These are phyloP conservation scores for Stichopus chloronotus DNA, from an alignment of 35 echinoderm and acorn worm species.

Conservation along the genomic window DNA sequence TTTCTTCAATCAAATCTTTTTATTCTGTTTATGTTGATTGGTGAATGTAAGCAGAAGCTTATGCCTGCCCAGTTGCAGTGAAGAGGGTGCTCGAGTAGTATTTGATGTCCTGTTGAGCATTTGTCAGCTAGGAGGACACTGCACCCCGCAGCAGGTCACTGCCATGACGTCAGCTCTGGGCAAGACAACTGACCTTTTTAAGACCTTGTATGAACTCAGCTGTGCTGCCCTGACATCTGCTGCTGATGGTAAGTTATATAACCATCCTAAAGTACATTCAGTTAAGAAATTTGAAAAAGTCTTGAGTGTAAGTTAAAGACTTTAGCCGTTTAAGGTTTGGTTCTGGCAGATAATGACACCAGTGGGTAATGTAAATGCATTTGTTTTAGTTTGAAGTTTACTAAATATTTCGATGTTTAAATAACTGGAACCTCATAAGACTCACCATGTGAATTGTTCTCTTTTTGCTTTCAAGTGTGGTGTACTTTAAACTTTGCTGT, in stretches of 20 bases:
- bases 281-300: neutral
- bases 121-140: constrained; percentile 59
- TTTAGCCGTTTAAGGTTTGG: too few species aligned
- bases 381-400: too few species aligned
- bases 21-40: too few species aligned
- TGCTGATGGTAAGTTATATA: constrained; percentile 51
- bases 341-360: too few species aligned
- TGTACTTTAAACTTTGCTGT: too few species aligned
- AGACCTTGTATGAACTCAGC: constrained; percentile 56
- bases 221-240: constrained; percentile 61
- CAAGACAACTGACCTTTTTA: constrained; percentile 40
- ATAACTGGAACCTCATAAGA: too few species aligned
- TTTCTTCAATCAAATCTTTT: too few species aligned
- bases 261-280: neutral
- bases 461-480: too few species aligned
- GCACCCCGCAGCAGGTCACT: constrained; percentile 25
- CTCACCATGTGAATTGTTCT: too few species aligned
- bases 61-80: constrained; percentile 48
- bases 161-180: constrained; percentile 8
- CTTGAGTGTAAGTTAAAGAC: neutral
- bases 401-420: too few species aligned
- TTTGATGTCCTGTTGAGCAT: constrained; percentile 67
- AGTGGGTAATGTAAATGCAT: too few species aligned
- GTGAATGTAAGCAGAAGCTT: constrained; percentile 62
- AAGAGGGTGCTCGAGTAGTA: constrained; percentile 58